These are phyloP conservation scores for Halcyon leucocephala DNA, from an alignment of 2,797 vertebrate genomes.

Conservation along the genomic window DNA sequence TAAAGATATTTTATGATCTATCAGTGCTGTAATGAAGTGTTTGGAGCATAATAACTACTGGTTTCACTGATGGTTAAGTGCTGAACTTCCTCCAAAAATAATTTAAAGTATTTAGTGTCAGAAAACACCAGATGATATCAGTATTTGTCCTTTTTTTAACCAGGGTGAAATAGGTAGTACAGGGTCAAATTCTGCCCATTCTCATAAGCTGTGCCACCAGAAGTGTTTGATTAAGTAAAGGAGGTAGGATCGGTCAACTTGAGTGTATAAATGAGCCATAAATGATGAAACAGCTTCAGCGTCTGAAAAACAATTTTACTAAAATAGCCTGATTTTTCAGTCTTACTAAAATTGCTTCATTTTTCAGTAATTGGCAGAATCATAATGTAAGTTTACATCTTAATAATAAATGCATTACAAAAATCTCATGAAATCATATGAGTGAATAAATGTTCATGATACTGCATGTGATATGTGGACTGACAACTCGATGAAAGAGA, in stretches of 20 bases:
- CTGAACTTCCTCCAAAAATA: neutral
- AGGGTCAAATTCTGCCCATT: neutral
- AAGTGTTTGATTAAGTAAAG: neutral
- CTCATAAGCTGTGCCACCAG: neutral
- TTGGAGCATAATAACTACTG: neutral
- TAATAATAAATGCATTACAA: neutral
- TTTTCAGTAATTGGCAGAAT: neutral
- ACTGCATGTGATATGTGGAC: neutral
- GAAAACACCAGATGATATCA: neutral
- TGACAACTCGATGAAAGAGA: neutral
- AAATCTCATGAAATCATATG: neutral
- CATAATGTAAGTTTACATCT: neutral
- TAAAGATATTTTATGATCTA: neutral
- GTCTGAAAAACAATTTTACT: neutral
- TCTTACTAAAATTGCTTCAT: neutral
- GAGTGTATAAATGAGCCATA: neutral
- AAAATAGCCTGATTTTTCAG: neutral
- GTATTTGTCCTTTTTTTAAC: neutral
- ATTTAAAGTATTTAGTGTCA: neutral
- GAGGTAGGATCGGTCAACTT: neutral
- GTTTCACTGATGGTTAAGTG: neutral
- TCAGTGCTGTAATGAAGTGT: neutral
- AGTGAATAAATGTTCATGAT: neutral
- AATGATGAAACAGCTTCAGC: neutral
- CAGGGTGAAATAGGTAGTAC: neutral